Evolutionary conservation across 2,797 vertebrate species (phyloP).

Genomic region (Miichthys miiuy): DNA sequence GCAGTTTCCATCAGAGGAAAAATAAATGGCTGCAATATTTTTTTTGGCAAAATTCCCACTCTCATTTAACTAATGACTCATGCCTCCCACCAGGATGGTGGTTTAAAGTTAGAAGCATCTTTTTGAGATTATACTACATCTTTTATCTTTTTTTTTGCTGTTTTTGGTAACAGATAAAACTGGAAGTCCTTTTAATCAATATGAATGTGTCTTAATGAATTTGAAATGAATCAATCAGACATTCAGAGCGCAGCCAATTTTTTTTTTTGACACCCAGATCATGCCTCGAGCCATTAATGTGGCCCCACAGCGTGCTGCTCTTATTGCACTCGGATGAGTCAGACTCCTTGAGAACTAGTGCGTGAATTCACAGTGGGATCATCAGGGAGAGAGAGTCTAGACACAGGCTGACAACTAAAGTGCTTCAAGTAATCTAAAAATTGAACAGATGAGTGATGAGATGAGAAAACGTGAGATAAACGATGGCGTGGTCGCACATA

Average conservation of each 20-base stretch:
- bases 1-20: slow-evolving; percentile 32
- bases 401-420: slow-evolving; percentile 48
- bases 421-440: slow-evolving; percentile 34
- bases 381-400: slow-evolving; percentile 44
- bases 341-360: slow-evolving; percentile 58
- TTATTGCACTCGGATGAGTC: slow-evolving; percentile 66
- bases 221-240: slow-evolving; percentile 57
- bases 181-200: slow-evolving; percentile 52
- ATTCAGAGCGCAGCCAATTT: slow-evolving; percentile 34
- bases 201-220: slow-evolving; percentile 70
- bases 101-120: slow-evolving; percentile 46
- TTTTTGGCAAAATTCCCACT: slow-evolving; percentile 47
- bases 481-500: neutral
- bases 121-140: slow-evolving; percentile 4
- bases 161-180: slow-evolving; percentile 25
- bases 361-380: slow-evolving; percentile 52
- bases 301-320: slow-evolving; percentile 31
- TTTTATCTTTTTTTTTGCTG: slow-evolving; percentile 25
- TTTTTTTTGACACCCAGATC: slow-evolving; percentile 51
- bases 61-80: slow-evolving; percentile 57
- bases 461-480: slow-evolving; percentile 14
- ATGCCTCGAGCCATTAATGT: slow-evolving; percentile 48
- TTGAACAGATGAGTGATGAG: slow-evolving; percentile 15
- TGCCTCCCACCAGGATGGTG: slow-evolving; percentile 21
- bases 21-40: slow-evolving; percentile 29